Evolutionary conservation across 2,888 invertebrate genomes (phyloP), one percentile per base, ranked within the genome.

Genomic region (Agriopis marginaria): DNA sequence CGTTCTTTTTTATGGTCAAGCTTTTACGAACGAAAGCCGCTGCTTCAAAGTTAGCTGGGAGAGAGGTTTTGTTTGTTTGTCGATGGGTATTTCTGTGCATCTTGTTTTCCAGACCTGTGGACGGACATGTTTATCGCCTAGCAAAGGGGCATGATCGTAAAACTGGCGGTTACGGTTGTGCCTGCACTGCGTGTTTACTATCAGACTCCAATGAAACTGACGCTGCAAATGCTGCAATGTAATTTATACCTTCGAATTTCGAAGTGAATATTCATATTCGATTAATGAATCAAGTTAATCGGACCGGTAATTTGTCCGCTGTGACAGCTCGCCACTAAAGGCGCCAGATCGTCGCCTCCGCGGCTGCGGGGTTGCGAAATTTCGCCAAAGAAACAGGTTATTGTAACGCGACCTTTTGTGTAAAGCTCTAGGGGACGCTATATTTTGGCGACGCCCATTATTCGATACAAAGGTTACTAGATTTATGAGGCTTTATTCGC

Each of bases 81-180:
- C 78, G 76, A 80, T 75, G 81, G 84, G 77, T 91, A 91, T 91
- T 90, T 90, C 81, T 82, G 88, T 85, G 84, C 79, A 77, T 85
- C 84, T 83, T 87, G 87, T 84, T 89, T 86, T 85, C 85, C 85
- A 83, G 83, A 80, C 81, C 79, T 69, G 77, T 81, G 77, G 86
- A 84, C 84, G 78, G 86, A 85, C 84, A 84, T 91, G 90, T 91
- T 91, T 91, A 91, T 91, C 86, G 88, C 85, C 86, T 85, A 85
- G 85, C 83, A 79, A 85, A 85, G 84, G 82, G 80, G 80, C 77
- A 75, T 73, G 82, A 78, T 88, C 90, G 89, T 91, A 89, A 92
- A 92, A 81, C 81, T 75, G 81, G 79, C 82, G 80, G 87, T 86
- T 85, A 87, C 80, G 77, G 82, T 82, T 78, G 79, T 58, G 82